Evolutionary conservation across 2,888 invertebrate genomes (phyloP).

Genomic region (Ganaspis brasiliensis): DNA sequence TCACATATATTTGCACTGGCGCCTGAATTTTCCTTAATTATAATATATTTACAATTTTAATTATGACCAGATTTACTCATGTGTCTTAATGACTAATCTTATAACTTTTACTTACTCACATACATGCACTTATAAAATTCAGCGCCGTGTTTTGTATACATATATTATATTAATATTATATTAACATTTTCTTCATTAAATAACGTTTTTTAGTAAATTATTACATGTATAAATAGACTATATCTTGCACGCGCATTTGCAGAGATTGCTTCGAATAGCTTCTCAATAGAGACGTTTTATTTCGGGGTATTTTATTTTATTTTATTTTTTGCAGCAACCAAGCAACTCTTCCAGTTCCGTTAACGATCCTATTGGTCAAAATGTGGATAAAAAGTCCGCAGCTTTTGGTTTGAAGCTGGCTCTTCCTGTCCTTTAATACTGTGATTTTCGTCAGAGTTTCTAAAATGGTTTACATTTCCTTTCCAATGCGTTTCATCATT

Average conservation of each 20-base stretch:
- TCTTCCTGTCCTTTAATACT: slow-evolving; percentile 30
- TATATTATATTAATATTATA: slow-evolving; percentile 69
- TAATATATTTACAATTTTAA: slow-evolving; percentile 64
- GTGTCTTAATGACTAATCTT: slow-evolving; percentile 72
- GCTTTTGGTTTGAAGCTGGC: too few species aligned
- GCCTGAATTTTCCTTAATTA: slow-evolving; percentile 36
- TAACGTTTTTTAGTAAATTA: slow-evolving; percentile 75
- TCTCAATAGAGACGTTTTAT: slow-evolving; percentile 14
- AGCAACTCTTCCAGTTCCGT: background rate
- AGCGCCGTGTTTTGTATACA: slow-evolving; percentile 68
- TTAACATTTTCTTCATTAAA: slow-evolving; percentile 75
- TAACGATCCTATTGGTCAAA: slow-evolving; percentile 36
- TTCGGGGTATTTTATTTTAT: slow-evolving; percentile 15
- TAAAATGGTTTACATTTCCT: slow-evolving; percentile 13
- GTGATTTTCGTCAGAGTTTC: slow-evolving; percentile 24
- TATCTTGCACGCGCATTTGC: slow-evolving; percentile 66
- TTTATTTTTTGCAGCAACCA: slow-evolving; percentile 17
- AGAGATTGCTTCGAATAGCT: slow-evolving; percentile 63
- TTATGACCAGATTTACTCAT: slow-evolving; percentile 79
- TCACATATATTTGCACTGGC: slow-evolving; percentile 11
- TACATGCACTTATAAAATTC: slow-evolving; percentile 68
- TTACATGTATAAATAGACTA: slow-evolving; percentile 73
- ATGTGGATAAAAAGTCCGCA: slow-evolving; percentile 37
- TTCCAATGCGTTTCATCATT: slow-evolving; percentile 27
- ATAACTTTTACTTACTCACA: slow-evolving; percentile 68